phyloP scores from a whole-genome alignment of 1,140 invertebrate genomes.

The Drosophila athabasca region DNA sequence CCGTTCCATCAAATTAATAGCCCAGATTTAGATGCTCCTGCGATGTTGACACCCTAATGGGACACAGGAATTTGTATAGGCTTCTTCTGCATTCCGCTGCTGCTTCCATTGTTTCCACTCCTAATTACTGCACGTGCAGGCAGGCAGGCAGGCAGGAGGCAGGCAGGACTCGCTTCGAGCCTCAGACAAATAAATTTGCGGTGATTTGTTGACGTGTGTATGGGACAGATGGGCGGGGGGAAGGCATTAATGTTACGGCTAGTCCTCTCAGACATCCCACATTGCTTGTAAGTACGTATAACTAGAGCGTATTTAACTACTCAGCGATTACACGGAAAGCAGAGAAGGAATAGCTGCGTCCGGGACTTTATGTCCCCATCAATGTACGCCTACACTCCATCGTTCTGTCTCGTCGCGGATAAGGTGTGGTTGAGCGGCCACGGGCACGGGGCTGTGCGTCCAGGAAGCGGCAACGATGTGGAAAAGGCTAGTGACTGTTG shows the following conservation, averaged over 20 bases:
- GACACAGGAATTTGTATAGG: conserved; percentile 23
- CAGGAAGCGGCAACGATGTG: conserved; percentile 26
- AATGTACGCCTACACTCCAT: conserved; percentile 39
- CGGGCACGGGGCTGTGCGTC: background rate
- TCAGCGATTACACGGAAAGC: conserved; percentile 41
- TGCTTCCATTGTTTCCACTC: conserved; percentile 12
- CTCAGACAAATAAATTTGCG: conserved; percentile 68
- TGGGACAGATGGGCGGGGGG: conserved; percentile 22
- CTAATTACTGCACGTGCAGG: conserved; percentile 42
- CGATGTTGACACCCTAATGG: conserved; percentile 42
- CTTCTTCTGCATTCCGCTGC: background rate
- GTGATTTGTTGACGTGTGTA: conserved; percentile 67
- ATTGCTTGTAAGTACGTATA: conserved; percentile 20
- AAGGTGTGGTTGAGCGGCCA: conserved; percentile 1
- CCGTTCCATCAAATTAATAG: conserved; percentile 7
- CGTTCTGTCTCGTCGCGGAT: background rate
- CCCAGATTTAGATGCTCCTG: background rate
- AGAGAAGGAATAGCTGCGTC: conserved; percentile 11
- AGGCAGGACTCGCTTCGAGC: background rate
- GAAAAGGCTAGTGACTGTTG: conserved; percentile 28
- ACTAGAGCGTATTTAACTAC: conserved; percentile 67
- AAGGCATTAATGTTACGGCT: conserved; percentile 54
- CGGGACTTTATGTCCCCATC: conserved; percentile 46
- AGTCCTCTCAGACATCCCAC: conserved; percentile 4
- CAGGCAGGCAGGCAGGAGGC: background rate